phyloP scores from a whole-genome alignment of 2,113 vertebrate species.

The Noturus placidus region DNA sequence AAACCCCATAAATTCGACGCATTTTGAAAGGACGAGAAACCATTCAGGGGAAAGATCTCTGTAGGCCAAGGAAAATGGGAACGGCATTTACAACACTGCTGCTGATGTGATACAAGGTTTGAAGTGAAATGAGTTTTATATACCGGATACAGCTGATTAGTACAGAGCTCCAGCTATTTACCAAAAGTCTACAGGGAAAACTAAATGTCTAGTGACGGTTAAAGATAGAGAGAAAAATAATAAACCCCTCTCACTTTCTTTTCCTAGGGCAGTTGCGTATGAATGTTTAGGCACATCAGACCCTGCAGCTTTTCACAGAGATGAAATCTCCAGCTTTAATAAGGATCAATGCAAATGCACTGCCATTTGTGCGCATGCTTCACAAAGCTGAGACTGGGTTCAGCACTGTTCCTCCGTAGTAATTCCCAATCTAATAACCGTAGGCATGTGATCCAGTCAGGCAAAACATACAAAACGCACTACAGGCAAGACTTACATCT shows the following conservation, averaged over 20 bases:
- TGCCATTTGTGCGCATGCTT: conserved; percentile 18
- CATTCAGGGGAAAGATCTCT: neutral
- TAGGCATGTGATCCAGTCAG: neutral
- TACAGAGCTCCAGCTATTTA: neutral
- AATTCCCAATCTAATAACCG: neutral
- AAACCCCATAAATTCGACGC: conserved; percentile 9
- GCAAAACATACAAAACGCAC: neutral
- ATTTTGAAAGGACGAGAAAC: neutral
- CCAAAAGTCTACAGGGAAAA: neutral
- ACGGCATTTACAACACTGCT: neutral
- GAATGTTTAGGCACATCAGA: conserved; percentile 14
- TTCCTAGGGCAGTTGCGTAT: neutral
- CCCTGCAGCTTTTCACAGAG: conserved; percentile 18
- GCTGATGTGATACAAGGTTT: neutral
- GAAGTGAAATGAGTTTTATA: neutral
- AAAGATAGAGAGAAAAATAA: neutral
- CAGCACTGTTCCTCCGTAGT: conserved; percentile 12
- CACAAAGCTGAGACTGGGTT: conserved; percentile 10
- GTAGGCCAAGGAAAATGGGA: neutral
- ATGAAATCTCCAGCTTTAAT: conserved; percentile 43
- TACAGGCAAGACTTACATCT: neutral
- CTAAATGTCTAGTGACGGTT: neutral
- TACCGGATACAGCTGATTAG: neutral
- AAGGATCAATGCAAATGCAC: conserved; percentile 48
- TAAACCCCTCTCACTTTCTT: neutral